These are phyloP conservation scores for Alouatta caraya DNA, from an alignment of 2,797 vertebrate genomes.

Conservation along the genomic window DNA sequence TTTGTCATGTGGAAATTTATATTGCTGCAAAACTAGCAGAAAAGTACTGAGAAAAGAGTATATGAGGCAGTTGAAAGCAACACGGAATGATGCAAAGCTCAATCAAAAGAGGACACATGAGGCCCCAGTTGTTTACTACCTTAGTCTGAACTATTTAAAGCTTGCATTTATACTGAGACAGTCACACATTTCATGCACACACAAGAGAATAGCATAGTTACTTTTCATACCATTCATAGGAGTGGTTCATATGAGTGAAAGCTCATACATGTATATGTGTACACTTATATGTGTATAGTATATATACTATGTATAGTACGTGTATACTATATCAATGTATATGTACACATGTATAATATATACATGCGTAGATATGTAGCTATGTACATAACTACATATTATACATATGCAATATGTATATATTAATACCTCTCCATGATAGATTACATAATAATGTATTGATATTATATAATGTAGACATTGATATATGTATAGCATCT, in stretches of 20 bases:
- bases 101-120: neutral
- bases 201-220: neutral
- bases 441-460: too few species aligned
- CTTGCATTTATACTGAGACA: neutral
- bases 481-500: neutral
- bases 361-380: too few species aligned
- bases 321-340: too few species aligned
- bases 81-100: slow-evolving; percentile 36
- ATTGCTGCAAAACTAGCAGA: slow-evolving; percentile 45
- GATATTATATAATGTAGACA: too few species aligned
- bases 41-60: slow-evolving; percentile 26
- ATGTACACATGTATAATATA: too few species aligned
- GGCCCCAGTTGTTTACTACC: neutral
- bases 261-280: neutral
- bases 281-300: too few species aligned
- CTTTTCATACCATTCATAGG: neutral
- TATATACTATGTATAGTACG: neutral
- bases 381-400: too few species aligned
- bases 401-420: too few species aligned
- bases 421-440: too few species aligned
- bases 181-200: neutral
- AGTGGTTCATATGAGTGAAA: neutral
- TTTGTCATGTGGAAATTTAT: slow-evolving; percentile 67
- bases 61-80: slow-evolving; percentile 41
- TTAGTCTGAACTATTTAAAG: neutral